phyloP scores from a whole-genome alignment of 2,888 invertebrate species.

The Zonitis immaculata region DNA sequence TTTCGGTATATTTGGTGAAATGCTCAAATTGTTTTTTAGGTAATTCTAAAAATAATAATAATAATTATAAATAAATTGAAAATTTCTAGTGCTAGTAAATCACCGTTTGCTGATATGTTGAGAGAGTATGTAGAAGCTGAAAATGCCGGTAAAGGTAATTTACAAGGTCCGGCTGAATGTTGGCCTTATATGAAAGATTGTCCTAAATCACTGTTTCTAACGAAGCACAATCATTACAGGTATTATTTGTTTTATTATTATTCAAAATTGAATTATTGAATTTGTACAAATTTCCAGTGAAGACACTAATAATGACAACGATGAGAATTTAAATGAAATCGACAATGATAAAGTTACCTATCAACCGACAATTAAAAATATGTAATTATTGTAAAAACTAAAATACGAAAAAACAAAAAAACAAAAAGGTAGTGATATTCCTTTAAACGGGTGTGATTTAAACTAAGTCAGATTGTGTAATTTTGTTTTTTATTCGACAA shows the following conservation, averaged over 20 bases:
- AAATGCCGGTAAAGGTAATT: slow-evolving; percentile 63
- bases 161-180: slow-evolving; percentile 65
- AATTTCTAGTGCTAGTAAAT: slow-evolving; percentile 69
- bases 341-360: slow-evolving; percentile 37
- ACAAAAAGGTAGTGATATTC: slow-evolving; percentile 26
- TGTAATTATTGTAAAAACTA: too few relatives aligned
- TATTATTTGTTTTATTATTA: slow-evolving; percentile 28
- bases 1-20: slow-evolving; percentile 77
- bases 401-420: too few relatives aligned
- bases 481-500: slow-evolving; percentile 11
- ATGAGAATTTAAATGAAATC: slow-evolving; percentile 22
- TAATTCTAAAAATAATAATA: slow-evolving; percentile 45
- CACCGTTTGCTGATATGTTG: slow-evolving; percentile 69
- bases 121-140: slow-evolving; percentile 78
- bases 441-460: slow-evolving; percentile 33
- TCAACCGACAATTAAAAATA: slow-evolving; percentile 33
- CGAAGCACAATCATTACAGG: slow-evolving; percentile 54
- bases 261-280: slow-evolving; percentile 2
- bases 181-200: slow-evolving; percentile 81
- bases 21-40: slow-evolving; percentile 79
- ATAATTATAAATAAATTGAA: neutral
- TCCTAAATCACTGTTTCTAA: slow-evolving; percentile 71
- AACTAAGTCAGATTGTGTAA: slow-evolving; percentile 31
- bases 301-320: slow-evolving; percentile 31
- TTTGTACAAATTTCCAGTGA: slow-evolving; percentile 27